Evolutionary conservation across 2,888 invertebrate genomes (phyloP).

Genomic region (Dasysyrphus tricinctus): DNA sequence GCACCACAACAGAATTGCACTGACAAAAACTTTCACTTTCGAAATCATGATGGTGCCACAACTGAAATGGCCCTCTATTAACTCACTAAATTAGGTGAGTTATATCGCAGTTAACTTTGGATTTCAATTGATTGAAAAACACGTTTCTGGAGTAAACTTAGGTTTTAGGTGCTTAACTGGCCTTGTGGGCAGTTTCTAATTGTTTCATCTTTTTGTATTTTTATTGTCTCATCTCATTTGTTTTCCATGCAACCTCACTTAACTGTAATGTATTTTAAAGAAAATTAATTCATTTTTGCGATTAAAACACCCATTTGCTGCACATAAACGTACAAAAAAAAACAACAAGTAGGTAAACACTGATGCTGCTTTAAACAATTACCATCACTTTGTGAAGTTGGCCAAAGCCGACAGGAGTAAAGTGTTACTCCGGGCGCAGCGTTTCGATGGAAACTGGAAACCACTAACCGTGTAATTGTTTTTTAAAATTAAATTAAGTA

Average conservation of each 20-base stretch:
- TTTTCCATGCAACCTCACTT: neutral
- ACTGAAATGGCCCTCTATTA: too few species aligned
- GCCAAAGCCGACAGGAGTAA: conserved; percentile 37
- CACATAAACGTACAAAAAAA: conserved; percentile 1
- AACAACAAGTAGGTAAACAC: conserved; percentile 3
- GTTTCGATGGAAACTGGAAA: conserved; percentile 49
- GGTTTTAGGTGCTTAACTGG: too few species aligned
- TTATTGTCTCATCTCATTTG: too few species aligned
- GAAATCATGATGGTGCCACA: too few species aligned
- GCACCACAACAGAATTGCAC: too few species aligned
- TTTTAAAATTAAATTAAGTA: conserved; percentile 55
- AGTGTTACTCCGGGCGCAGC: conserved; percentile 9
- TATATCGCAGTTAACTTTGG: too few species aligned
- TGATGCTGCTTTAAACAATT: conserved; percentile 57
- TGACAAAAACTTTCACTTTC: too few species aligned
- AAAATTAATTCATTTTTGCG: conserved; percentile 3
- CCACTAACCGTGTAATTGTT: conserved; percentile 66
- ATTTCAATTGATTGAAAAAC: too few species aligned
- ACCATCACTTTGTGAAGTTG: conserved; percentile 46
- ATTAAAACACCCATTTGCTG: conserved; percentile 6
- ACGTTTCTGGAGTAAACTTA: too few species aligned
- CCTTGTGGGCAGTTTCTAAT: too few species aligned
- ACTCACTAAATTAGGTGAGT: too few species aligned
- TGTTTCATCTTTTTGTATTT: neutral
- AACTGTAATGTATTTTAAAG: neutral